Conservation (phyloP, 2,797 vertebrate species). For the Naso thynnoides region DNA sequence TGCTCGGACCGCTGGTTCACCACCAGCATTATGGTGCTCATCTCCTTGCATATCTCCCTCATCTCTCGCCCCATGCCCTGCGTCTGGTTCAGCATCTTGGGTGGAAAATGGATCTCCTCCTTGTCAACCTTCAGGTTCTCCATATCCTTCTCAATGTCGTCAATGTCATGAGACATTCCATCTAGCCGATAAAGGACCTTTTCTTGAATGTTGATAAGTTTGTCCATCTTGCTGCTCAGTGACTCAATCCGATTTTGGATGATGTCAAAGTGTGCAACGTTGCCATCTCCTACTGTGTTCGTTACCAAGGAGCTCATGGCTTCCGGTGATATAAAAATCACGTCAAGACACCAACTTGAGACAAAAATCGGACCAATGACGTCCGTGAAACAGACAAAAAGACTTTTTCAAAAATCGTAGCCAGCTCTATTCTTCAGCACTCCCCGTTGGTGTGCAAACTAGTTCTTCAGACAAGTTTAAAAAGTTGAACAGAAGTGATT, state of each 20-base stretch:
- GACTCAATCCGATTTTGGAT: constrained; percentile 89
- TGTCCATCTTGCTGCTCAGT: constrained; percentile 91
- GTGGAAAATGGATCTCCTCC: constrained; percentile 79
- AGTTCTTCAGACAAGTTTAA: constrained; percentile 22
- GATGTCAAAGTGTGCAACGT: constrained; percentile 75
- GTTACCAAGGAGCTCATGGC: constrained; percentile 80
- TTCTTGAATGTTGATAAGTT: constrained; percentile 88
- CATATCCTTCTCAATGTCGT: constrained; percentile 86
- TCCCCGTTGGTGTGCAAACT: constrained; percentile 41
- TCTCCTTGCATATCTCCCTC: constrained; percentile 87
- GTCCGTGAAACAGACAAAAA: constrained; percentile 62
- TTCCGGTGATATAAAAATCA: constrained; percentile 54
- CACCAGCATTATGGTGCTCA: constrained; percentile 88
- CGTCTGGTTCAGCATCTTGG: constrained; percentile 59
- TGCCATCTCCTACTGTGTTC: constrained; percentile 67
- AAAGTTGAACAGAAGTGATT: constrained; percentile 18
- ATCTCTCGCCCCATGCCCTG: constrained; percentile 80
- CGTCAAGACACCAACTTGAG: constrained; percentile 52
- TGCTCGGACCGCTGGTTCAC: constrained; percentile 89
- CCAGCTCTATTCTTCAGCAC: constrained; percentile 68
- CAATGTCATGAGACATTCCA: constrained; percentile 89
- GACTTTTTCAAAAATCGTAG: constrained; percentile 57
- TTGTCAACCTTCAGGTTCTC: constrained; percentile 86
- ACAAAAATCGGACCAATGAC: constrained; percentile 49
- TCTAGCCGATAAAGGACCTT: constrained; percentile 89